Evolutionary conservation across 2,113 vertebrate species (phyloP).

Genomic region (Pelvicachromis taeniatus): DNA sequence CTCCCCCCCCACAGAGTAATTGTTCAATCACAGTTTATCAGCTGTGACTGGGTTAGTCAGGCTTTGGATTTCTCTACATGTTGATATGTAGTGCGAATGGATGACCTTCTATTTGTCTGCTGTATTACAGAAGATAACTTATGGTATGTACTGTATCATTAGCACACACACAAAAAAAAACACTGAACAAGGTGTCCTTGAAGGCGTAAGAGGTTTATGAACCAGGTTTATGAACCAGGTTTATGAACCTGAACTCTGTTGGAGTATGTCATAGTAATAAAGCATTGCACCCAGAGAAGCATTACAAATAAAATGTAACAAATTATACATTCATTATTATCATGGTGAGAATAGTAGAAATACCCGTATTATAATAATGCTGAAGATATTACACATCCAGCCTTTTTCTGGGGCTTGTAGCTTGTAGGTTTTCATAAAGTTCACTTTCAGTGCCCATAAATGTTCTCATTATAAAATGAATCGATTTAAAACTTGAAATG

Average conservation of each 20-base stretch:
- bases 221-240: not conserved
- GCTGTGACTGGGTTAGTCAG: not conserved
- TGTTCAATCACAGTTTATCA: not conserved
- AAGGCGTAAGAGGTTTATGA: not conserved
- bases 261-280: not conserved
- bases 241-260: not conserved
- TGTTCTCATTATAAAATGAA: not conserved
- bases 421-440: not conserved
- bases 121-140: not conserved
- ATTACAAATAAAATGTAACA: not conserved
- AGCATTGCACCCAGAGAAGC: not conserved
- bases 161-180: not conserved
- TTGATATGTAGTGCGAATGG: not conserved
- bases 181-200: not conserved
- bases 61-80: not conserved
- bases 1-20: not conserved
- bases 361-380: not conserved
- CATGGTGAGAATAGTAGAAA: not conserved
- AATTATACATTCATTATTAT: not conserved
- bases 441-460: not conserved
- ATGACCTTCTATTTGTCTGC: not conserved
- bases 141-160: not conserved
- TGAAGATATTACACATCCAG: not conserved
- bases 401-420: not conserved
- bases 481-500: not conserved